These are phyloP conservation scores for Eupithecia dodoneata DNA, from an alignment of 2,888 invertebrate species.

Conservation along the genomic window DNA sequence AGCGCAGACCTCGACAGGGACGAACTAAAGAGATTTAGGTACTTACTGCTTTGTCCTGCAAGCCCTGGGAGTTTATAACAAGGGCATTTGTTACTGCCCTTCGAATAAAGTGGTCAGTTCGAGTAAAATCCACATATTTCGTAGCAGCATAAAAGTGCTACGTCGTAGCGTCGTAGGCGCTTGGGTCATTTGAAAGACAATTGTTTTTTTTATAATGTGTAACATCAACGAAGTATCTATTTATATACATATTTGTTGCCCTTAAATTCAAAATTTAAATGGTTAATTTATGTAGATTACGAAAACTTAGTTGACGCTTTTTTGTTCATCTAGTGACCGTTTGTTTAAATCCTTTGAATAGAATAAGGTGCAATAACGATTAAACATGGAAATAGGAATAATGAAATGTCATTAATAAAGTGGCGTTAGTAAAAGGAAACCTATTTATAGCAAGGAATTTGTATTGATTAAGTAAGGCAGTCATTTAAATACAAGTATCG, in stretches of 20 bases:
- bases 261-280: neutral
- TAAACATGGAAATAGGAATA: neutral
- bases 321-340: neutral
- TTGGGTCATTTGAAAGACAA: neutral
- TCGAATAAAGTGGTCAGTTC: neutral
- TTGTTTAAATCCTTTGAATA: neutral
- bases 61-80: neutral
- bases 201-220: neutral
- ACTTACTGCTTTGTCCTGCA: conserved; percentile 11
- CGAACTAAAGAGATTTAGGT: conserved; percentile 29
- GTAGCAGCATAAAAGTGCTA: conserved; percentile 5
- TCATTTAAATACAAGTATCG: neutral
- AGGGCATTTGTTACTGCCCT: neutral
- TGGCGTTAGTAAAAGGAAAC: neutral
- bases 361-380: neutral
- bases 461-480: neutral
- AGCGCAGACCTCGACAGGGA: conserved; percentile 32
- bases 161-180: neutral
- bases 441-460: neutral
- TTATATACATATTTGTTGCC: no score
- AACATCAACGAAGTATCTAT: neutral
- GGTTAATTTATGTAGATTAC: neutral
- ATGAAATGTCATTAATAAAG: neutral
- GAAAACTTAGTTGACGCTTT: neutral
- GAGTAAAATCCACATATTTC: neutral